Conservation (phyloP, 1,140 invertebrate genomes). For the Drosophila pachea region DNA sequence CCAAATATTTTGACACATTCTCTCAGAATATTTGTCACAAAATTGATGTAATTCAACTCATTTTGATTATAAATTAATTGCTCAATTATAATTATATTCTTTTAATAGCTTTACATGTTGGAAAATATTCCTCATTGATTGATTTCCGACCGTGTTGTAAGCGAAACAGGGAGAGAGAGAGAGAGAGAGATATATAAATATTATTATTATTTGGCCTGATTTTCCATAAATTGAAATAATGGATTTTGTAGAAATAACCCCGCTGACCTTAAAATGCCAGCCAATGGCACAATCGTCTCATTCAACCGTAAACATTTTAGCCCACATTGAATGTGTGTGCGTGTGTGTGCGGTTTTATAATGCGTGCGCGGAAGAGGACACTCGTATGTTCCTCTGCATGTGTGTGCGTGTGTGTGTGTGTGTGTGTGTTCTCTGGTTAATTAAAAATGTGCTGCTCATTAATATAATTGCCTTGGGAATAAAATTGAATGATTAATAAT, state of each 20-base stretch:
- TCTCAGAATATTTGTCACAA: no score
- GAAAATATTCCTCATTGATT: no score
- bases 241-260: constrained; percentile 14
- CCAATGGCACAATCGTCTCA: constrained; percentile 8
- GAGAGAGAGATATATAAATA: no score
- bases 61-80: no score
- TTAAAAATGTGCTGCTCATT: constrained; percentile 63
- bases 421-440: constrained; percentile 41
- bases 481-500: constrained; percentile 68
- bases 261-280: neutral
- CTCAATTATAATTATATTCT: no score
- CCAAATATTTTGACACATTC: no score
- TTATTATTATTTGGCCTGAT: neutral
- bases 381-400: constrained; percentile 6
- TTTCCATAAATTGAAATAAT: constrained; percentile 20
- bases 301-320: constrained; percentile 46
- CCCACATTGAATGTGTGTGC: constrained; percentile 35
- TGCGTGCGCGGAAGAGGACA: constrained; percentile 10
- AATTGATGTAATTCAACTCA: no score
- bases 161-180: no score
- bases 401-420: constrained; percentile 8
- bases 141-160: no score
- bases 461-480: constrained; percentile 61
- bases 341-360: constrained; percentile 35
- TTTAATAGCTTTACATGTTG: no score